Evolutionary conservation across 2,888 invertebrate species (phyloP), one percentile per base, ranked within the genome.

Genomic region (Xiphydria camelus): DNA sequence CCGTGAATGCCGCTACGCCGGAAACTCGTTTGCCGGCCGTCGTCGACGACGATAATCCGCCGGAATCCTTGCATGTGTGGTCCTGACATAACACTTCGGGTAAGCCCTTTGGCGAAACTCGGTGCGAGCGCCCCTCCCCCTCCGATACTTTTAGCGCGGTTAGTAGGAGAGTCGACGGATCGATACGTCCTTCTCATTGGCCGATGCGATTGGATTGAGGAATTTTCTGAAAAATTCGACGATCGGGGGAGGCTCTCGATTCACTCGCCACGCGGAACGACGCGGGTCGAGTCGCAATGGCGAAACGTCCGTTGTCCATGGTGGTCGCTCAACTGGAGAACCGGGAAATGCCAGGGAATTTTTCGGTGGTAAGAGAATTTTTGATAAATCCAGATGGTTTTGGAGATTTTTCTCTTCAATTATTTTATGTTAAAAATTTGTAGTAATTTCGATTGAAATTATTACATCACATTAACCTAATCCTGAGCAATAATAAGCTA

Each of bases 51-150:
- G 26, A 35, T 60, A 60, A 62, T 55, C 54, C 47, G n/a, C 33
- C 26, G 40, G 63, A 63, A 63, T 60, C 63, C 63, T 57, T 60
- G 57, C 49, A 55, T 51, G 51, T 47, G 52, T 37, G 47, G 46
- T 51, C 51, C 53, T 50, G 55, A 53, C 57, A 47, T 47, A 53
- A 52, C 39, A 12, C 33, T 22, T 17, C 37, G 22, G 36, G 40
- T 35, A 39, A 45, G 45, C 31, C 45, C 49, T 46, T 46, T 29
- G 41, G 23, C 23, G 32, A 43, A 48, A 36, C 43, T 20, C 29
- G 15, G 23, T 17, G 12, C 5, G 17, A 23, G 35, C 37, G 39
- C 32, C 33, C 25, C 35, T 41, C 39, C 35, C 42, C 45, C 25
- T 39, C 34, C 25, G 35, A 55, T 51, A 47, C 42, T 61, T 53